phyloP scores from a whole-genome alignment of 2,888 invertebrate genomes.

The Sclerodermus sp. region DNA sequence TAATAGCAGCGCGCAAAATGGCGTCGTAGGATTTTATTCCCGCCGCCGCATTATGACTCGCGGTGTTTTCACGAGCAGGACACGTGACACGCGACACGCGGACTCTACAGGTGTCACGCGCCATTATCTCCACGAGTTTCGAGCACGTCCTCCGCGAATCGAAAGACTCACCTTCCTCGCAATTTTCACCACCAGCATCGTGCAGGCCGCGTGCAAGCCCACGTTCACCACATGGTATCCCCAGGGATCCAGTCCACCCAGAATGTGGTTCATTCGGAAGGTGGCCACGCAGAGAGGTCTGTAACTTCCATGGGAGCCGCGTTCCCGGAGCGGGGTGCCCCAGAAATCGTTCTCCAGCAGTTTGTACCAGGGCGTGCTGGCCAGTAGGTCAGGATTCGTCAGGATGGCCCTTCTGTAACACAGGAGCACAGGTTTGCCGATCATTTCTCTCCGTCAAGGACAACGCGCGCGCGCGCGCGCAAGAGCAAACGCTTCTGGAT shows the following conservation, averaged over 20 bases:
- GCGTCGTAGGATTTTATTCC: constrained; percentile 10
- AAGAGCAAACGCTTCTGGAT: too few species aligned
- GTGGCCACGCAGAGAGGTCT: constrained; percentile 88
- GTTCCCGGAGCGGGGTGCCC: constrained; percentile 92
- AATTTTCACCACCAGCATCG: constrained; percentile 78
- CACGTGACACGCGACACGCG: too few species aligned
- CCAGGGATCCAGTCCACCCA: constrained; percentile 76
- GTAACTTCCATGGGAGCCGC: constrained; percentile 96
- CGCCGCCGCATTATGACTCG: constrained; percentile 1
- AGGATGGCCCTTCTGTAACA: constrained; percentile 88
- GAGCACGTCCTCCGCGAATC: too few species aligned
- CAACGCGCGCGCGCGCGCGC: too few species aligned
- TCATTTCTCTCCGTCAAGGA: too few species aligned
- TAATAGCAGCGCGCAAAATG: constrained; percentile 1
- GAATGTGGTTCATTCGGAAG: constrained; percentile 81
- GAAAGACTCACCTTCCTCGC: constrained; percentile 64
- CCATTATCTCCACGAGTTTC: too few species aligned
- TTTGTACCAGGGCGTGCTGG: constrained; percentile 78
- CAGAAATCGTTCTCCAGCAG: constrained; percentile 94
- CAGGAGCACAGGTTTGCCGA: too few species aligned
- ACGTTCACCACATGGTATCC: constrained; percentile 88
- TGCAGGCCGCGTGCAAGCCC: constrained; percentile 81
- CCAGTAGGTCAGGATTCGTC: constrained; percentile 89
- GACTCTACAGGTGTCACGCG: too few species aligned
- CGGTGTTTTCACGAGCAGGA: too few species aligned